Percentiles rank a stretch among this genome's conserved stretches.
Conservation (phyloP, 2,888 invertebrate species). For the Stegophylla sp. region DNA sequence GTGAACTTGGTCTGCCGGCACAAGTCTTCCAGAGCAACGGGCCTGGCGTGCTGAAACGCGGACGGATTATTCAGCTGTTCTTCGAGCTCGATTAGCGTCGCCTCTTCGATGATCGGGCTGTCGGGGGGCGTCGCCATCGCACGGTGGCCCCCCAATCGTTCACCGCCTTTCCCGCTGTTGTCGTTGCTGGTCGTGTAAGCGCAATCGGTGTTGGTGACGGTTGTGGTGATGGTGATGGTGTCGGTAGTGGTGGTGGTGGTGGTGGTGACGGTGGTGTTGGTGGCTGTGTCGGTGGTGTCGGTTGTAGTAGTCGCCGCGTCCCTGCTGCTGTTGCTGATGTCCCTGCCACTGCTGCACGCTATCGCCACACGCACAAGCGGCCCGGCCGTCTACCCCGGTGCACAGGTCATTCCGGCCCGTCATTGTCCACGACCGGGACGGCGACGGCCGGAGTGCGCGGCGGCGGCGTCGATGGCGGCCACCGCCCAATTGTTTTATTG, state of each 20-base stretch:
- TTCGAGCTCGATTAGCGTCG: conserved; percentile 66
- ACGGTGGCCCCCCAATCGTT: conserved; percentile 59
- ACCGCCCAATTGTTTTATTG: conserved; percentile 12
- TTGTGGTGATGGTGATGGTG: too few relatives aligned
- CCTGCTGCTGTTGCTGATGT: background rate
- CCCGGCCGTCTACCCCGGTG: background rate
- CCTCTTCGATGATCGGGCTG: conserved; percentile 81
- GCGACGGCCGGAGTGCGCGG: conserved; percentile 17
- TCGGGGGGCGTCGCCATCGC: conserved; percentile 85
- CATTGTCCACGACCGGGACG: conserved; percentile 12
- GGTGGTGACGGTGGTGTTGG: too few relatives aligned
- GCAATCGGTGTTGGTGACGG: too few relatives aligned
- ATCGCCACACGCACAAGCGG: background rate
- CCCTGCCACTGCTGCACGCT: background rate
- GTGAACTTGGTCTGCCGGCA: conserved; percentile 94
- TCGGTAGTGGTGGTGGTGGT: too few relatives aligned
- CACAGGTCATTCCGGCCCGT: conserved; percentile 12
- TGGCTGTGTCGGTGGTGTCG: too few relatives aligned
- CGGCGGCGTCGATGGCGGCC: conserved; percentile 9
- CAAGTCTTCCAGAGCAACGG: conserved; percentile 76
- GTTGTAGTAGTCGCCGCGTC: too few relatives aligned
- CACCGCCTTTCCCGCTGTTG: conserved; percentile 39
- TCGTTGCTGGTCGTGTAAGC: background rate
- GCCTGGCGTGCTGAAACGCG: conserved; percentile 49
- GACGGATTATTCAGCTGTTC: conserved; percentile 47